Evolutionary conservation across 2,113 vertebrate genomes (phyloP), one percentile per base, ranked within the genome.

Genomic region (Hippolais icterina): DNA sequence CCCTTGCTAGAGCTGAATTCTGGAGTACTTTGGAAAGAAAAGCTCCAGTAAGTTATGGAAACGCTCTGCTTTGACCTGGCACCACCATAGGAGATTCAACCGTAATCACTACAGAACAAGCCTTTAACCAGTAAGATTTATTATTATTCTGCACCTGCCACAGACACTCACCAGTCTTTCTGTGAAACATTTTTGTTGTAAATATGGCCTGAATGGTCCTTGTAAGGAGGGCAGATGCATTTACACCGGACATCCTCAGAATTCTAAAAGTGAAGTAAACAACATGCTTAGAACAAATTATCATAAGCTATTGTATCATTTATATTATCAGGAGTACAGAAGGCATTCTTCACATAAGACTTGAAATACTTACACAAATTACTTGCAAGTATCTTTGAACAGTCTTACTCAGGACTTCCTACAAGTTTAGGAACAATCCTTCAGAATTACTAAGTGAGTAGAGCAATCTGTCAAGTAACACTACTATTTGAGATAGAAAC

Each of bases 221-320:
- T 99, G 98, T 99, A 99, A 8, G 99, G 99, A 23, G 99, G 99
- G 87, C 99, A 99, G 97, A 99, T 99, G 94, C 99, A 99, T 96
- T 99, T 99, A 97, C 99, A 99, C 52, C 99, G 98, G 59, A 99
- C 98, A 97, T 99, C 99, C 81, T 99, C 98, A 9, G 98, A 99
- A 94, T 99, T 99, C 99, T 99, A 15, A 12, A 86, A 77, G 97
- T 15, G 75, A 98, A 89, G 74, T 29, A 96, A 96, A 92, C 33
- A 82, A 50, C 41, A 93, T 25, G 76, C 33, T 93, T 84, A 94
- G 61, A 66, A 83, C 41, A 94, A 82, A 20, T 71, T 29, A 23
- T 52, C 85, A 52, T 44, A 71, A 60, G 61, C 12, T 42, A 37
- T 11, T 21, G 5, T 17, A 25, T 5, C 3, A 57, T 56, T 49